Conservation (phyloP, 2,888 invertebrate genomes). For the Biston betularia region DNA sequence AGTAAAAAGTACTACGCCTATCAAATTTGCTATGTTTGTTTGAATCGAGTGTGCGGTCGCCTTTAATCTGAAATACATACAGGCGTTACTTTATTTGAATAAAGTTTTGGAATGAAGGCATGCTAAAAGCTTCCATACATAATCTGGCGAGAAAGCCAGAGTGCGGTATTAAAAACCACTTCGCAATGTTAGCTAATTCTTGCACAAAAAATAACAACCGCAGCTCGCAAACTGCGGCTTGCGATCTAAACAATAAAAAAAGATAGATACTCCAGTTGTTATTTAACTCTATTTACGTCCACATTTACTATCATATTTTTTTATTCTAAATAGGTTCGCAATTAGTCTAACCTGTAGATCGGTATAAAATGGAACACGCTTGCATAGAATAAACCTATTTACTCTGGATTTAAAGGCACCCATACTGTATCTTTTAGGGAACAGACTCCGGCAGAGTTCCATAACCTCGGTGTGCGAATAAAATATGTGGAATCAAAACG, state of each 20-base stretch:
- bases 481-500: too few species aligned
- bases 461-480: too few species aligned
- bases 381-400: too few species aligned
- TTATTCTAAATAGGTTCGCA: too few species aligned
- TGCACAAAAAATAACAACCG: slow-evolving; percentile 77
- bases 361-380: too few species aligned
- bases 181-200: slow-evolving; percentile 81
- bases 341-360: too few species aligned
- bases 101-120: slow-evolving; percentile 33
- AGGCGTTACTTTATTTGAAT: slow-evolving; percentile 36
- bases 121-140: slow-evolving; percentile 60
- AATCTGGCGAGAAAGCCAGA: slow-evolving; percentile 62
- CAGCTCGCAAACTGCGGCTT: slow-evolving; percentile 62
- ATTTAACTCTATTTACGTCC: too few species aligned
- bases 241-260: slow-evolving; percentile 44
- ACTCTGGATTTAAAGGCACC: too few species aligned
- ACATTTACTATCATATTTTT: too few species aligned
- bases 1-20: too few species aligned
- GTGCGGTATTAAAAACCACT: slow-evolving; percentile 79
- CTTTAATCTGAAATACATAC: slow-evolving; percentile 7
- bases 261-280: background rate
- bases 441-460: too few species aligned
- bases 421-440: too few species aligned
- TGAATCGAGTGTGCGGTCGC: background rate
- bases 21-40: background rate